Evolutionary conservation across 2,888 invertebrate species (phyloP).

Genomic region (Dynastes maya): DNA sequence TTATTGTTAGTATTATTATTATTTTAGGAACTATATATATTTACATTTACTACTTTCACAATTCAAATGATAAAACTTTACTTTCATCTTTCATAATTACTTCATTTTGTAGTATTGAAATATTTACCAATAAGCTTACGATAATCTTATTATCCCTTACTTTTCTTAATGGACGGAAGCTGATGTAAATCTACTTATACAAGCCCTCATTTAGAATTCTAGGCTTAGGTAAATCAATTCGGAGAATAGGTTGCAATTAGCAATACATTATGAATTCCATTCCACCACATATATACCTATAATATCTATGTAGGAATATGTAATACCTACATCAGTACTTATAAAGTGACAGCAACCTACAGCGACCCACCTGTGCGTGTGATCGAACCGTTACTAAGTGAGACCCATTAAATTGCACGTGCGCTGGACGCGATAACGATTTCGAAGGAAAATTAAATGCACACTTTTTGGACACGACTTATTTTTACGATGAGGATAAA

Average conservation of each 20-base stretch:
- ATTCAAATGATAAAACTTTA: too few relatives aligned
- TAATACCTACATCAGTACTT: slow-evolving; percentile 21
- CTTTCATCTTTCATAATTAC: too few relatives aligned
- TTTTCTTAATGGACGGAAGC: too few relatives aligned
- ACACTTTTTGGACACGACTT: slow-evolving; percentile 49
- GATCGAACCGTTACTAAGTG: slow-evolving; percentile 49
- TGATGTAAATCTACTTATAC: neutral
- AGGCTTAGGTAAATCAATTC: slow-evolving; percentile 6
- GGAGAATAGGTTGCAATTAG: slow-evolving; percentile 24
- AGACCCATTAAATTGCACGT: slow-evolving; percentile 49
- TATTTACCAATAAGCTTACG: too few relatives aligned
- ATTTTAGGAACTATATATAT: too few relatives aligned
- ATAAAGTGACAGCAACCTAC: slow-evolving; percentile 40
- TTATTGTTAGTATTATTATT: too few relatives aligned
- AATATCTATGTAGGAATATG: slow-evolving; percentile 12
- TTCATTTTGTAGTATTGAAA: too few relatives aligned
- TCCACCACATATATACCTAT: neutral
- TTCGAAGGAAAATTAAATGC: slow-evolving; percentile 48
- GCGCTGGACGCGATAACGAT: slow-evolving; percentile 48
- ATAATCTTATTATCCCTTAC: too few relatives aligned
- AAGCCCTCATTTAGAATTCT: neutral
- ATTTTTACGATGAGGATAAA: slow-evolving; percentile 50
- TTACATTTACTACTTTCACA: too few relatives aligned
- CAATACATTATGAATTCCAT: slow-evolving; percentile 14
- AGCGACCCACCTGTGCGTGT: slow-evolving; percentile 48